phyloP scores from a whole-genome alignment of 2,113 vertebrate species.

The Struthio camelus region DNA sequence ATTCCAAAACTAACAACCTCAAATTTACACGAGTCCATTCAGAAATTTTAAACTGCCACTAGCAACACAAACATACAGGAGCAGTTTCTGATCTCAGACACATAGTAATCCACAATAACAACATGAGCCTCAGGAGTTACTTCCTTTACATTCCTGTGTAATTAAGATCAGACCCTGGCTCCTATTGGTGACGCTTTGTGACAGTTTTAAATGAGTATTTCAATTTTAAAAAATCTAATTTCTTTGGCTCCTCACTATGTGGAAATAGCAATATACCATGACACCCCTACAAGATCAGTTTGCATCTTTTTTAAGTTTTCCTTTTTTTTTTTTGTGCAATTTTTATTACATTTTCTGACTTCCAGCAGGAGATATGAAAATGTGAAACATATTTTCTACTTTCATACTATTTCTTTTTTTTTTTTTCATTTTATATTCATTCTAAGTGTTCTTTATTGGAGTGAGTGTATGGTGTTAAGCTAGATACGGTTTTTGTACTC shows the following conservation, averaged over 20 bases:
- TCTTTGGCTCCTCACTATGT: constrained; percentile 84
- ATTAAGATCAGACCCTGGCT: constrained; percentile 38
- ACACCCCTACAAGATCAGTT: constrained; percentile 79
- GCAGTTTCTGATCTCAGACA: constrained; percentile 48
- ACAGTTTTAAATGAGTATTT: constrained; percentile 57
- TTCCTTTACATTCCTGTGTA: constrained; percentile 4
- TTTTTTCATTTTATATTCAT: constrained; percentile 74
- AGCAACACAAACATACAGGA: constrained; percentile 5
- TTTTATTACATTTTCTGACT: constrained; percentile 78
- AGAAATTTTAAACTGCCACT: constrained; percentile 65
- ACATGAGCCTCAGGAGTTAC: background rate
- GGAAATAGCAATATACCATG: constrained; percentile 80
- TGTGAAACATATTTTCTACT: constrained; percentile 76
- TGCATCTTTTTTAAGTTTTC: constrained; percentile 71
- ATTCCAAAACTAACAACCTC: constrained; percentile 47
- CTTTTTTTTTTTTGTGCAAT: constrained; percentile 74
- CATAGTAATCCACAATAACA: background rate
- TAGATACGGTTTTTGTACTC: constrained; percentile 80
- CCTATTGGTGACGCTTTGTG: background rate
- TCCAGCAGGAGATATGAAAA: constrained; percentile 83
- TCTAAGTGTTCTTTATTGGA: constrained; percentile 84
- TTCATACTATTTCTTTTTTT: constrained; percentile 70
- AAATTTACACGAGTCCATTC: constrained; percentile 66
- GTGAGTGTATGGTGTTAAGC: constrained; percentile 87
- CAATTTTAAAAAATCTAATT: constrained; percentile 73